phyloP scores from a whole-genome alignment of 2,888 invertebrate genomes.

The Acrobasis suavella region DNA sequence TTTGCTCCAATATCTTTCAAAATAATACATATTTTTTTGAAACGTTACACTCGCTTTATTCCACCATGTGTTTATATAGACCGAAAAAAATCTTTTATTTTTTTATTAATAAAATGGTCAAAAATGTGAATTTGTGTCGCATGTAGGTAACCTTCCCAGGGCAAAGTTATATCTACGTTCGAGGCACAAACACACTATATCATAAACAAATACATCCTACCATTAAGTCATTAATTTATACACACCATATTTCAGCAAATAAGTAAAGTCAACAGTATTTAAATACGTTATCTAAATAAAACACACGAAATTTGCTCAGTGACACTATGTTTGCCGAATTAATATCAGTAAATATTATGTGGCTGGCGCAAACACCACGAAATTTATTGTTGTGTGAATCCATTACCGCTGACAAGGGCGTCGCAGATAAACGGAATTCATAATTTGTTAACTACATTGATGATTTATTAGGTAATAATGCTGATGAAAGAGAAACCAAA shows the following conservation, averaged over 20 bases:
- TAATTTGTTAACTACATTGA: constrained; percentile 41
- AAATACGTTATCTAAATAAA: constrained; percentile 72
- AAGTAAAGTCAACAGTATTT: constrained; percentile 66
- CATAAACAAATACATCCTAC: constrained; percentile 41
- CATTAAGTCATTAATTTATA: constrained; percentile 40
- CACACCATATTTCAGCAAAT: constrained; percentile 54
- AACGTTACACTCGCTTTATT: no score
- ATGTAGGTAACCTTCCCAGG: no score
- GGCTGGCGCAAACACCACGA: constrained; percentile 61
- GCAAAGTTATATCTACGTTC: no score
- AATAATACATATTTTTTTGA: no score
- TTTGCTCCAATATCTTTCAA: no score
- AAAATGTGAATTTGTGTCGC: no score
- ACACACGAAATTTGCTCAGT: constrained; percentile 66
- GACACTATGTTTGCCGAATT: constrained; percentile 67
- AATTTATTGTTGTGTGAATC: constrained; percentile 65
- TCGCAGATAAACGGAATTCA: constrained; percentile 32
- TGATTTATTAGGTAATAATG: constrained; percentile 24
- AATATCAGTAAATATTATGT: constrained; percentile 69
- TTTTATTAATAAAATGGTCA: no score
- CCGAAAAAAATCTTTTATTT: no score
- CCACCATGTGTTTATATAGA: no score
- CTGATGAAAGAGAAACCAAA: background rate
- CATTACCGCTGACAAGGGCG: constrained; percentile 47
- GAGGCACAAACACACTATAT: no score